Evolutionary conservation across 2,797 vertebrate species (phyloP), one percentile per base, ranked within the genome.

Genomic region (Odontamblyopus rebecca): DNA sequence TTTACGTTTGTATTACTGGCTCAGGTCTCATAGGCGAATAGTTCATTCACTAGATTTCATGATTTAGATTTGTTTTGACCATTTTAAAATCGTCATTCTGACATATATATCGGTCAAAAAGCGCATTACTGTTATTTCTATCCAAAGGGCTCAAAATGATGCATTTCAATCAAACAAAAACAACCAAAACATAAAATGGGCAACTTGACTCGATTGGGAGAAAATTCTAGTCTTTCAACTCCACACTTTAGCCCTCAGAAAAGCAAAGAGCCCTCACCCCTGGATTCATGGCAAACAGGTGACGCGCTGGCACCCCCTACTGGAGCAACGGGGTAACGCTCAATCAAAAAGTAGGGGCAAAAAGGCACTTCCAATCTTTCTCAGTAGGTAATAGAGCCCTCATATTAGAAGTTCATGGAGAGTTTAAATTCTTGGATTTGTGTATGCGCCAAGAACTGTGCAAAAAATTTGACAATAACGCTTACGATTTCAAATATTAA

Each of bases 291-390:
- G 75, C 82, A 79, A 78, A 80, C 23, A 73, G 74, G 75, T 75
- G 78, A 70, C 81, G 75, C 63, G 77, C 65, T 70, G 78, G 79
- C 82, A 78, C 79, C 73, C 67, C 81, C 81, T 76, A 35, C 59
- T 65, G 72, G 84, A 84, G 76, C 69, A n/a, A 72, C 26, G 54
- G 80, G 77, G 76, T 69, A 76, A 44, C 78, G 75, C 83, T 86
- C 77, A 76, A 48, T 48, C 44, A 48, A 48, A 48, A 48, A 48
- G 44, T 15, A 15, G 44, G 44, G 82, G 62, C 77, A 63, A 74
- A 69, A 92, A 92, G 90, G 91, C 91, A 92, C 90, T 92, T 93
- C 80, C 86, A 77, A 79, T 79, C 79, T 56, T 69, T 75, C 76
- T 76, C 79, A 32, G 54, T 64, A 1, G 51, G 74, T 69, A 69